These are phyloP conservation scores for Festucalex cinctus DNA, from an alignment of 2,113 vertebrate species.

Conservation along the genomic window DNA sequence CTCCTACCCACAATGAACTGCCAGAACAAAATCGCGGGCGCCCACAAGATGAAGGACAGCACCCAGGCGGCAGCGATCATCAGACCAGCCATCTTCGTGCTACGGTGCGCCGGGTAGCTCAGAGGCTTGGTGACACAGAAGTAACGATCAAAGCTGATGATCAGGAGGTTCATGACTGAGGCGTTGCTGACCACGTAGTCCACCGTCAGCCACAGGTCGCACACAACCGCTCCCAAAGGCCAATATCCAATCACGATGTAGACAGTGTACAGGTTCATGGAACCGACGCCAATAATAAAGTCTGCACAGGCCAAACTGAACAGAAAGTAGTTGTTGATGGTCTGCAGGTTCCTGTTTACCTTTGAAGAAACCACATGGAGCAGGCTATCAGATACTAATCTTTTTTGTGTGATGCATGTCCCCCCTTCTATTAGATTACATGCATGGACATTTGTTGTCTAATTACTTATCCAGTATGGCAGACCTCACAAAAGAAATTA, in stretches of 20 bases:
- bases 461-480: conserved; percentile 19
- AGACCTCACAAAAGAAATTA: conserved; percentile 14
- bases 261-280: conserved; percentile 96
- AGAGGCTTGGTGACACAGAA: conserved; percentile 98
- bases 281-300: conserved; percentile 93
- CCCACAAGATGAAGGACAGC: conserved; percentile 94
- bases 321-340: conserved; percentile 96
- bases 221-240: conserved; percentile 92
- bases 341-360: conserved; percentile 97
- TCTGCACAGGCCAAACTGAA: conserved; percentile 98
- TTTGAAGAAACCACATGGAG: conserved; percentile 83
- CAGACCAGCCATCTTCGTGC: conserved; percentile 94
- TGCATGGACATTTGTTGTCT: conserved; percentile 5
- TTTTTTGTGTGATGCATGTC: conserved; percentile 48
- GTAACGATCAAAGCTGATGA: conserved; percentile 97
- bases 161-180: conserved; percentile 97
- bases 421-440: conserved; percentile 50
- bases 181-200: conserved; percentile 97
- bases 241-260: conserved; percentile 95
- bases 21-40: conserved; percentile 97
- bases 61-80: conserved; percentile 97
- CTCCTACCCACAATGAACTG: conserved; percentile 90
- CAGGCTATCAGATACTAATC: conserved; percentile 59
- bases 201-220: conserved; percentile 94
- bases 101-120: conserved; percentile 89